These are phyloP conservation scores for Notamacropus eugenii DNA, from an alignment of 2,797 vertebrate species.

Conservation along the genomic window DNA sequence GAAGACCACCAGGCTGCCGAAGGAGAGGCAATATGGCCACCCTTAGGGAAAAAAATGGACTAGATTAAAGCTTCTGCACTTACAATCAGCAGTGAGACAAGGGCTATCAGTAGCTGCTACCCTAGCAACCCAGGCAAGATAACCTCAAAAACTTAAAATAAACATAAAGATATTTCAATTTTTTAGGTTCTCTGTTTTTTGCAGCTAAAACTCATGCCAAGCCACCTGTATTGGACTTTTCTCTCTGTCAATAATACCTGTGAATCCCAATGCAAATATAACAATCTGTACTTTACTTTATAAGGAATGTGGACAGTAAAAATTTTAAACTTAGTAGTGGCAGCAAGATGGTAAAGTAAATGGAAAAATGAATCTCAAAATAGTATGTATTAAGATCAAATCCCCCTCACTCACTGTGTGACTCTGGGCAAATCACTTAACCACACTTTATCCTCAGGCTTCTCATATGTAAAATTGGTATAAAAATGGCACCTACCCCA, in stretches of 20 bases:
- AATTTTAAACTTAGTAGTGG: neutral
- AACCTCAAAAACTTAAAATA: neutral
- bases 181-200: neutral
- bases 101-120: neutral
- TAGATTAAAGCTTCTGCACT: neutral
- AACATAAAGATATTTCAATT: neutral
- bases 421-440: neutral
- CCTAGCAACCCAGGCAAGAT: neutral
- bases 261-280: neutral
- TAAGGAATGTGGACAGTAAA: neutral
- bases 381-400: neutral
- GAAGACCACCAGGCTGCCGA: neutral
- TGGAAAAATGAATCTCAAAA: neutral
- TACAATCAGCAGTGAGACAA: neutral
- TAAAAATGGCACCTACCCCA: neutral
- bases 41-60: neutral
- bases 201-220: neutral
- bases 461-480: neutral
- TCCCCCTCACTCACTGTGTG: neutral
- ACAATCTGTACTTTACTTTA: neutral
- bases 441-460: neutral
- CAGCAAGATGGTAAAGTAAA: neutral
- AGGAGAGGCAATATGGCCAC: neutral
- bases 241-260: neutral
- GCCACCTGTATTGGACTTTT: neutral